A percentile compares a stretch with the other conserved stretches of the same genome.
phyloP scores from a whole-genome alignment of 2,888 invertebrate genomes.

The Ochlodes sylvanus region DNA sequence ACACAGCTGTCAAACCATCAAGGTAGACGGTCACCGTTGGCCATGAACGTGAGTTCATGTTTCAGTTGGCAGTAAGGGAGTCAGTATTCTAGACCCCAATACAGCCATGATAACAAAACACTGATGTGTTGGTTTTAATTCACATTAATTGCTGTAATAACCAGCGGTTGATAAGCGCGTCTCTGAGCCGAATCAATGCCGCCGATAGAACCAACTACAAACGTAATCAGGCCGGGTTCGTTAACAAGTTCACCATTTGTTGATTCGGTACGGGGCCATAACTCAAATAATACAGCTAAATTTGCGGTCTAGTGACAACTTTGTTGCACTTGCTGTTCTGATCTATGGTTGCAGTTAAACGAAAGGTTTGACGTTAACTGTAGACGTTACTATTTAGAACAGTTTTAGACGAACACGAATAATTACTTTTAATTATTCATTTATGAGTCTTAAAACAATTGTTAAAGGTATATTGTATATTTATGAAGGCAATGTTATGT shows the following conservation, averaged over 20 bases:
- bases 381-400: neutral
- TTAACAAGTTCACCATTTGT: conserved; percentile 37
- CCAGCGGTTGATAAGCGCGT: conserved; percentile 18
- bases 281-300: conserved; percentile 35
- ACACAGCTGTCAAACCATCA: too few species aligned
- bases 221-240: conserved; percentile 35
- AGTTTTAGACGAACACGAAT: neutral
- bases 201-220: conserved; percentile 34
- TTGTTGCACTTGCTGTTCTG: conserved; percentile 21
- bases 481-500: too few species aligned
- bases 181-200: conserved; percentile 23
- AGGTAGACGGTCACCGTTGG: too few species aligned
- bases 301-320: conserved; percentile 21
- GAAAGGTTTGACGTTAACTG: too few species aligned
- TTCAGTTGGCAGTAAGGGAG: too few species aligned
- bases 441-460: too few species aligned
- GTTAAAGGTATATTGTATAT: too few species aligned
- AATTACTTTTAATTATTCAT: too few species aligned
- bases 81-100: too few species aligned
- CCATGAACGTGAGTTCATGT: too few species aligned
- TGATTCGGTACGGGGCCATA: conserved; percentile 32
- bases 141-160: conserved; percentile 7
- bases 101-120: too few species aligned
- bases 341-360: neutral
- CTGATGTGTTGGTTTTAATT: neutral